Base-by-base conservation (phyloP, 2,113 vertebrate genomes). In the Marcusenius ussheri region DNA sequence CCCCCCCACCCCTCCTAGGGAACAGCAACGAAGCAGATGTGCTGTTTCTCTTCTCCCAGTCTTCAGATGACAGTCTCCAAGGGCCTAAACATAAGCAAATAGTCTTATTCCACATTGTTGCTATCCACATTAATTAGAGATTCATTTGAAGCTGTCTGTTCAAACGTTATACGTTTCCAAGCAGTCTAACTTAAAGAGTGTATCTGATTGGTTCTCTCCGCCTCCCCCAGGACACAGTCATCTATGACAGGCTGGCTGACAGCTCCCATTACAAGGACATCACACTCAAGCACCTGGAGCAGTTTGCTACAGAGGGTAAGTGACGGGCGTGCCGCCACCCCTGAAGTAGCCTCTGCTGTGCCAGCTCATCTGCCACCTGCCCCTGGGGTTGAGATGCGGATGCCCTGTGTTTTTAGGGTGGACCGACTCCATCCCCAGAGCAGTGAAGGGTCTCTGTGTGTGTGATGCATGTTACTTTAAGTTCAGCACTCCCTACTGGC, bases 191-290 rank as follows among this genome's bases (percentile, higher is more conserved):
- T 50, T 15, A 49, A 88, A 27, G 19, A 50, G 83, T 84, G 47
- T 10, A 46, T 45, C 21, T 45, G 83, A 84, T 24, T 91, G 58
- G 93, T 89, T 93, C 91, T 21, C 19, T 1, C 49, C 27, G 95
- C 94, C 90, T 92, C 92, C 94, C 94, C 50, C 90, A 99, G 98
- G 98, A 99, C 94, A 98, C 98, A 0, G 98, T 99, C 87, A 97
- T 99, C 95, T 99, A 98, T 93, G 98, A 99, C 90, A 97, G 98
- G 83, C 96, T 99, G 93, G 97, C 98, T 77, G 98, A 99, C 95
- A 98, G 94, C 91, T 99, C 98, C 88, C 97, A 96, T 94, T 99
- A 98, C 95, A 99, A 99, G 96, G 98, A 99, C 94, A 99, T 99
- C 91, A 99, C 98, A 13, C 94, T 99, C 90, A 99, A 99, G 94